Conservation (phyloP, 2,113 vertebrate species). For the Paracanthobrama guichenoti region DNA sequence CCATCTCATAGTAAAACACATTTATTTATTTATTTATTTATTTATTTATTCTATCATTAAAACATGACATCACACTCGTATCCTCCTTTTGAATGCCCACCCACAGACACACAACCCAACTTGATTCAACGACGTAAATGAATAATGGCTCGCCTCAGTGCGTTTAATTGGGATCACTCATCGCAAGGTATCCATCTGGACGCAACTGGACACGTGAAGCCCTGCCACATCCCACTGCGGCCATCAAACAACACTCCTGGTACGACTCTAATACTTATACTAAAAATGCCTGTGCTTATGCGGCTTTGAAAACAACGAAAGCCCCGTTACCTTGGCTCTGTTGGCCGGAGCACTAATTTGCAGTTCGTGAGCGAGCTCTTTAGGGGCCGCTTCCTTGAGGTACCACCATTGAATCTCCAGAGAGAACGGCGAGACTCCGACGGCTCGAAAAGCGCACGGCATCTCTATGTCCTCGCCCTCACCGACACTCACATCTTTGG, state of each 20-base stretch:
- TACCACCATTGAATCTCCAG: constrained; percentile 98
- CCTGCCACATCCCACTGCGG: neutral
- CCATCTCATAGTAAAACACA: neutral
- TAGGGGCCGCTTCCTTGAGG: constrained; percentile 82
- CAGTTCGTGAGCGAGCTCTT: constrained; percentile 84
- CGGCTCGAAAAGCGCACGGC: constrained; percentile 92
- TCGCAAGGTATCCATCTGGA: neutral
- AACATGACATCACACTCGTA: neutral
- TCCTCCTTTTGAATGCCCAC: neutral
- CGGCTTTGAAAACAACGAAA: constrained; percentile 17
- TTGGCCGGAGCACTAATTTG: constrained; percentile 81
- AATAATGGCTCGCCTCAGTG: neutral
- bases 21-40: neutral
- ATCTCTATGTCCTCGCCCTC: constrained; percentile 97
- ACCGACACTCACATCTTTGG: constrained; percentile 89
- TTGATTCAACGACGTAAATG: neutral
- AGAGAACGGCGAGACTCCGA: constrained; percentile 87
- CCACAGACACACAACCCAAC: neutral
- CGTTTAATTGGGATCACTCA: neutral
- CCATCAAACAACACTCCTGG: neutral
- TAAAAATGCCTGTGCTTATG: neutral
- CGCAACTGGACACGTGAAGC: constrained; percentile 9
- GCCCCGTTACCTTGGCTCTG: constrained; percentile 83
- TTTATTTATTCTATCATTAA: too few relatives aligned
- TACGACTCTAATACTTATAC: neutral